Base-by-base conservation (phyloP, 2,888 invertebrate genomes). In the Leptura quadrifasciata region DNA sequence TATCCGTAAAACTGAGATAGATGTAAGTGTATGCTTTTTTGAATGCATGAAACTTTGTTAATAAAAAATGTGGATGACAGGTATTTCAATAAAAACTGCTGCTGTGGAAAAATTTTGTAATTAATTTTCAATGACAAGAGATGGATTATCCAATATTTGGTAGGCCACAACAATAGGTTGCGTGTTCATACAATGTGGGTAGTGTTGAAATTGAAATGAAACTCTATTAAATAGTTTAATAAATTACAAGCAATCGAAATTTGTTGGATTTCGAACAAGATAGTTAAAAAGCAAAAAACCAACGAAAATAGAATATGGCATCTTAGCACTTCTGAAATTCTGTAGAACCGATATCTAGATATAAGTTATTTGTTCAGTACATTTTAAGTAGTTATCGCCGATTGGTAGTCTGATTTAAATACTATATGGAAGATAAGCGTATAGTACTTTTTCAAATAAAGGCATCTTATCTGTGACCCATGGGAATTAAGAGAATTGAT, bases 51-150 rank as follows among this genome's bases (percentile, higher is more conserved):
- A 47, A 0, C 47, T n/a, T 47, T n/a, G 15, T 47, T 47, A 47
- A n/a, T 15, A 15, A 47, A 47, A n/a, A 15, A 47, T n/a, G 47
- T 2, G 47, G 6, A n/a, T 57, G 57, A 3, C 21, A 18, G 17
- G 17, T 39, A n/a, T 20, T 21, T 20, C 20, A 21, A 35, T 39
- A 35, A 69, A 24, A 47, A 2, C 18, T 3, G 12, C 24, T 18
- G 55, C 39, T 20, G 35, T 55, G n/a, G 35, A 35, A 69, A 69
- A 35, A 57, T 17, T n/a, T 39, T n/a, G 15, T 60, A 58, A 69
- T 69, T 69, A 69, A 69, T 69, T 69, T 60, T 69, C 9, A 17
- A 24, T 58, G 69, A 60, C 58, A 60, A 47, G 69, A 18, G 58
- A 69, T 60, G 58, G 69, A 69, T 69, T 57, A 58, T 21, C 3